phyloP scores from a whole-genome alignment of 1,140 invertebrate species.

The Lordiphosa stackelbergi region DNA sequence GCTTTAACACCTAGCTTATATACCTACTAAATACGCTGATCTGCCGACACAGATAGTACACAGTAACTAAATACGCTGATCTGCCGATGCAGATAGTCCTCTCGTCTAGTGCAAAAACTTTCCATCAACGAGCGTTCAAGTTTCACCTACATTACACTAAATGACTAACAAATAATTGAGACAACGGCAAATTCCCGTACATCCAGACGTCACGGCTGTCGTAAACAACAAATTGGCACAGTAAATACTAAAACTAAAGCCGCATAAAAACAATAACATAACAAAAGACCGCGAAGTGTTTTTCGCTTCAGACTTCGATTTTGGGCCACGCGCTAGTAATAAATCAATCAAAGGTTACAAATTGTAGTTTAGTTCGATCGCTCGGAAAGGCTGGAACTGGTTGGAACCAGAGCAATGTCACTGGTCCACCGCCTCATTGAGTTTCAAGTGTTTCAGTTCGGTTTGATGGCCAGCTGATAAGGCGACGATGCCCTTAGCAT shows the following conservation, averaged over 20 bases:
- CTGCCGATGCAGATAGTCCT: too few relatives aligned
- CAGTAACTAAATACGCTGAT: too few relatives aligned
- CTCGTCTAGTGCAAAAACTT: too few relatives aligned
- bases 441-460: neutral
- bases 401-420: constrained; percentile 3
- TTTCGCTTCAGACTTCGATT: neutral
- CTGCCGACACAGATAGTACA: too few relatives aligned
- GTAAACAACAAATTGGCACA: constrained; percentile 2
- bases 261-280: constrained; percentile 1
- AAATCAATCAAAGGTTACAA: constrained; percentile 1
- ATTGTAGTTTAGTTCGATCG: neutral
- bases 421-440: neutral
- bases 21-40: too few relatives aligned
- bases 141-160: neutral
- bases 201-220: constrained; percentile 7
- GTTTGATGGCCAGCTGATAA: constrained; percentile 37
- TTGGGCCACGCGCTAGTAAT: constrained; percentile 9
- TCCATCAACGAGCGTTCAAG: too few relatives aligned
- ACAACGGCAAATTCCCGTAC: constrained; percentile 8
- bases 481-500: constrained; percentile 31
- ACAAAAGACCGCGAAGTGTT: constrained; percentile 1
- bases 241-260: constrained; percentile 1
- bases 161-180: constrained; percentile 8
- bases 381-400: neutral
- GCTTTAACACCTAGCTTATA: too few relatives aligned